Conservation (phyloP, 2,113 vertebrate genomes). For the Pollimyrus isidori region DNA sequence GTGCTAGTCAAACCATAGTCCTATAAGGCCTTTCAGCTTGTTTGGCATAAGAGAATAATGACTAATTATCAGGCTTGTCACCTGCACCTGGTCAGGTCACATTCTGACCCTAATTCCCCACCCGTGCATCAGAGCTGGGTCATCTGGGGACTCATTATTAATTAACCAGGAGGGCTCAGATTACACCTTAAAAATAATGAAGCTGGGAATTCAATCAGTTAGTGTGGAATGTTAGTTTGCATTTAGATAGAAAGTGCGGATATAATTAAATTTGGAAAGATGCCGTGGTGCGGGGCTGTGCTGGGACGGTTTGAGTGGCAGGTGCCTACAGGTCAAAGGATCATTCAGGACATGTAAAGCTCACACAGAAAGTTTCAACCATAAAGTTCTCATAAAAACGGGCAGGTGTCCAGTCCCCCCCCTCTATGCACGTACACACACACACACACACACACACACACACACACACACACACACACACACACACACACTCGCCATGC, state of each 20-base stretch:
- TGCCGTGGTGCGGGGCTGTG: not conserved
- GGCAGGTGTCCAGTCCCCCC: not conserved
- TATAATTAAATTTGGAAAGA: not conserved
- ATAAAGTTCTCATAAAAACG: not conserved
- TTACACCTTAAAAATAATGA: not conserved
- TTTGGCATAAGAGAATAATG: not conserved
- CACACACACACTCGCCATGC: not conserved
- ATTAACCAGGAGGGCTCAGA: not conserved
- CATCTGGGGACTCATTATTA: not conserved
- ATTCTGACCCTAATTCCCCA: not conserved
- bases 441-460: not conserved
- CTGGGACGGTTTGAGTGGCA: not conserved
- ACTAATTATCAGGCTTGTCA: not conserved
- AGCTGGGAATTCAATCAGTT: not conserved
- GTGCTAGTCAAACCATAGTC: not conserved
- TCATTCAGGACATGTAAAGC: not conserved
- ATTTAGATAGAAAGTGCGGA: not conserved
- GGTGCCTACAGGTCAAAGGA: not conserved
- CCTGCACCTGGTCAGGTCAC: not conserved
- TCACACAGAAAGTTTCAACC: not conserved
- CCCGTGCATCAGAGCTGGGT: not conserved
- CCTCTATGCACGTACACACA: no score
- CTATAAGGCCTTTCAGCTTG: not conserved
- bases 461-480: no score
- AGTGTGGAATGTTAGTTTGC: not conserved